Conservation (phyloP, 1,140 invertebrate genomes). For the Myzus persicae region DNA sequence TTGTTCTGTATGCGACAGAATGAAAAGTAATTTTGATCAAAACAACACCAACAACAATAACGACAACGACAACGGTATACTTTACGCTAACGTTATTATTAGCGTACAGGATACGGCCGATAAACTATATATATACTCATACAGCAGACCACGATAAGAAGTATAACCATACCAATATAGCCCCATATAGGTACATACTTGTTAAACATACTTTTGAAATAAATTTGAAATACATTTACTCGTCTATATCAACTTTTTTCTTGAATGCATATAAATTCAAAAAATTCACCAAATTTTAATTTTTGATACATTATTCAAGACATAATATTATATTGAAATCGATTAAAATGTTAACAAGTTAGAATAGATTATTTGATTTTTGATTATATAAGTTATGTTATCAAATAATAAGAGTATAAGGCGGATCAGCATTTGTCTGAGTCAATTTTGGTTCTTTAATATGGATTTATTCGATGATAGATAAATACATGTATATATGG, state of each 20-base stretch:
- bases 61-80: background rate
- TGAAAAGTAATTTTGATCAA: background rate
- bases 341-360: background rate
- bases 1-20: background rate
- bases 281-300: background rate
- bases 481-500: too few species aligned
- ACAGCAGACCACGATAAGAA: background rate
- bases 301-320: background rate
- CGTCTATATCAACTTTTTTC: background rate
- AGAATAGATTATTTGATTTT: background rate
- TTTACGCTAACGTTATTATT: background rate
- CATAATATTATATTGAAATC: background rate
- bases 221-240: background rate
- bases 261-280: background rate
- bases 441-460: too few species aligned
- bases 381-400: background rate
- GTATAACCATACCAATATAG: too few species aligned
- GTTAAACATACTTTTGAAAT: background rate
- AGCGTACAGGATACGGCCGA: background rate
- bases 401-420: too few species aligned
- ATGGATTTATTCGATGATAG: background rate
- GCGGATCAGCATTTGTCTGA: background rate
- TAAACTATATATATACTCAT: background rate
- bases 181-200: background rate
- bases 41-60: background rate